Base-by-base conservation (phyloP, 64 coral and sea anemone genomes). In the Anthopleura sola region DNA sequence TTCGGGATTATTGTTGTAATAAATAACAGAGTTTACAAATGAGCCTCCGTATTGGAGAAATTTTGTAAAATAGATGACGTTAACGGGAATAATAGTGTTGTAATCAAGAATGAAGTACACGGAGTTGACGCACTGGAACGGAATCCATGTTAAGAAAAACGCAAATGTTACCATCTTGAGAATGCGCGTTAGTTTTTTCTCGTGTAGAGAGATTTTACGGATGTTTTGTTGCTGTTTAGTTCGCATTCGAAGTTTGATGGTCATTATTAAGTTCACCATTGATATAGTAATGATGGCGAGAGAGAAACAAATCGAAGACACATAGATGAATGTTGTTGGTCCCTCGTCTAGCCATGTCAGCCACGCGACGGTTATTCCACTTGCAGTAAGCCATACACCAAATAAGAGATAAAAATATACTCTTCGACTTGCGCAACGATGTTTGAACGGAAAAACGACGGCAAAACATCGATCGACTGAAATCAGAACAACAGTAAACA, bases 31-130 rank as follows among this genome's bases (percentile, higher is more conserved):
- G 50, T 83, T 83, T 0, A 56, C 11, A 31, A 83, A 83, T 1
- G 82, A 83, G 18, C 82, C 82, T 60, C 49, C 82, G 13, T 83
- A 83, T 56, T 83, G 82, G 24, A 83, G 82, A 83, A 83, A 26
- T 51, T 83, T 83, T 28, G 82, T 60, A 10, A 83, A 83, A 83
- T 57, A 55, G 0, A 50, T 32, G 49, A 60, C 48, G 58, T 24
- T 54, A 6, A 12, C 6, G 15, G 49, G 82, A 3, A 83, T 33
- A 10, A 56, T 49, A 26, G 29, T 24, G 21, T 83, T 83, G 76
- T 29, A 19, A 21, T 37, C 21, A 18, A 81, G 16, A 37, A 83
- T 17, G 3, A 83, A 24, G 50, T 83, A 83, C 8, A 55, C n/a
- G 5, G 24, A 83, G 82, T 83, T 60, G 1, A 83, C 5, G 18